Evolutionary conservation across 2,113 vertebrate genomes (phyloP).

Genomic region (Ploceus nigricollis): DNA sequence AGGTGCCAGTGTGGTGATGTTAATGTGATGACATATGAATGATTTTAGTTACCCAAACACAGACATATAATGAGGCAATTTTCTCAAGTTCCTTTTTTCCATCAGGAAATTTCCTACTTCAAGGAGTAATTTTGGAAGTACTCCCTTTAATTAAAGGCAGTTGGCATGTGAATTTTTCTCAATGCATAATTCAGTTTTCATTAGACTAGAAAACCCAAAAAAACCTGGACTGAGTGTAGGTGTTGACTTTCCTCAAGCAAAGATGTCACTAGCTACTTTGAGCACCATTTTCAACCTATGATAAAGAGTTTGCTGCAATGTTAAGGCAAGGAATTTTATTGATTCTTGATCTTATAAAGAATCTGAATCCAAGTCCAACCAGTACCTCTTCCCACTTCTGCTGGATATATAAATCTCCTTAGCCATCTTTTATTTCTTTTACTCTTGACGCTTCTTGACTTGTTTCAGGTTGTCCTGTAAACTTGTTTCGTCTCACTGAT

Average conservation of each 20-base stretch:
- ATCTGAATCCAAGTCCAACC: not conserved
- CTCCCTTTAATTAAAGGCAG: not conserved
- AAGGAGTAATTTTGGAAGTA: not conserved
- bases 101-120: not conserved
- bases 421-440: not conserved
- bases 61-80: not conserved
- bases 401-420: not conserved
- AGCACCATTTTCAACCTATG: not conserved
- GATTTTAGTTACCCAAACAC: not conserved
- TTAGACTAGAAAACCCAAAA: not conserved
- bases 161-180: not conserved
- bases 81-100: not conserved
- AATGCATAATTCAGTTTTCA: not conserved
- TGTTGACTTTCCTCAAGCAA: not conserved
- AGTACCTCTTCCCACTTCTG: not conserved
- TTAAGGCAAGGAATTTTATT: not conserved
- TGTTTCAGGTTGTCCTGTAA: not conserved
- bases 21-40: accelerated
- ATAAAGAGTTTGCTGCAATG: not conserved
- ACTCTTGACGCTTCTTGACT: not conserved
- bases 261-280: not conserved
- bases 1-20: not conserved
- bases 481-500: not conserved
- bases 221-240: not conserved
- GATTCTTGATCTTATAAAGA: not conserved